Conservation (phyloP, 1,140 invertebrate species). For the Drosophila bifasciata region DNA sequence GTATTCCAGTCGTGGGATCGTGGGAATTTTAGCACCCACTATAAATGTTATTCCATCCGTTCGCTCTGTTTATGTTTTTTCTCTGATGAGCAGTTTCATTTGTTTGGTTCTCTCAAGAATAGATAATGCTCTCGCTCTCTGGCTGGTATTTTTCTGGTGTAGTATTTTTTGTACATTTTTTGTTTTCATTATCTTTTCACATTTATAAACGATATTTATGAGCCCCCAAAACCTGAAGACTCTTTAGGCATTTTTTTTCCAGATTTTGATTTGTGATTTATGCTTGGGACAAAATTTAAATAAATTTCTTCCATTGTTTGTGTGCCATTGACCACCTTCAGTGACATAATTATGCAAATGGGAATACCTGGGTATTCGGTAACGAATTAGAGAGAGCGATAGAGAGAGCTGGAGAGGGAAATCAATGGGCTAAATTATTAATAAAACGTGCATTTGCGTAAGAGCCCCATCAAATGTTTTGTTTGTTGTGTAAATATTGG, state of each 20-base stretch:
- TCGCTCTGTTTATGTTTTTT: conserved; percentile 50
- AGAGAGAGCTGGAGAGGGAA: conserved; percentile 65
- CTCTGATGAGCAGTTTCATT: conserved; percentile 27
- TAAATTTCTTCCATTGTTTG: conserved; percentile 33
- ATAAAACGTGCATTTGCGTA: conserved; percentile 70
- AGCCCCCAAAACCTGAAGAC: conserved; percentile 43
- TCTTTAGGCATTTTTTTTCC: conserved; percentile 13
- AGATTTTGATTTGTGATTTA: conserved; percentile 48
- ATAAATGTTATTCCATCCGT: conserved; percentile 17
- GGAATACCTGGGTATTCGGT: conserved; percentile 43
- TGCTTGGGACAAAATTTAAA: conserved; percentile 43
- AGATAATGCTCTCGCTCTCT: conserved; percentile 5
- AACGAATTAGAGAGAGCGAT: conserved; percentile 21
- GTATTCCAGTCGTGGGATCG: conserved; percentile 38
- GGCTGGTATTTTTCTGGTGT: conserved; percentile 1
- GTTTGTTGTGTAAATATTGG: conserved; percentile 48
- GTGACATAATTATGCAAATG: conserved; percentile 75
- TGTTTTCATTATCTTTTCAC: conserved; percentile 32
- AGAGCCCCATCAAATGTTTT: conserved; percentile 58
- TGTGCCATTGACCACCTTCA: conserved; percentile 11
- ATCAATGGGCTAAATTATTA: conserved; percentile 55
- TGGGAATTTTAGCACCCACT: conserved; percentile 48
- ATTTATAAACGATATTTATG: conserved; percentile 58
- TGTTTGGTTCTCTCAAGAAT: conserved; percentile 27
- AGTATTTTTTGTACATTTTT: conserved; percentile 26